Base-by-base conservation (phyloP, 2,113 vertebrate genomes). In the Marmota monax region DNA sequence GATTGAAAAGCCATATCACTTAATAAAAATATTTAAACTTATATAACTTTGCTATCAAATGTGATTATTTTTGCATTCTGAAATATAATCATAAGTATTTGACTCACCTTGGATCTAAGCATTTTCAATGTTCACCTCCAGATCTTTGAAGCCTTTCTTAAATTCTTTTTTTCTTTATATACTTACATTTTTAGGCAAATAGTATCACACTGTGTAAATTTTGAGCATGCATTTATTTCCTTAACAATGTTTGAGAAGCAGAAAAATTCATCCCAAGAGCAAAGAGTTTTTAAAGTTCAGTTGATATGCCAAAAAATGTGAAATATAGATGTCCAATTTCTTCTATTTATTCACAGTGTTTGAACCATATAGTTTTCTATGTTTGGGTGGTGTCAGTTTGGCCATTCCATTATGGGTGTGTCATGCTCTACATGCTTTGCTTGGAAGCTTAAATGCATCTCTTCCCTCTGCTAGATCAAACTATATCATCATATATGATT, bases 211-310 rank as follows among this genome's bases (percentile, higher is more conserved):
- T 85, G 20, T 78, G 17, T 80, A 25, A 53, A 87, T 80, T 87
- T 88, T 77, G 70, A 95, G 72, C 22, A 27, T 88, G 51, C 23
- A 27, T 95, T 91, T 74, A 78, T 92, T 96, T 97, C 18, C 51
- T 76, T 92, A 87, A 84, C 51, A 65, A 25, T 79, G 18, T 92
- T 89, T 69, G n/a, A 89, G 76, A 90, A 72, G 16, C 23, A 94
- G 73, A 80, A 84, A 95, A 23, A 85, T 73, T 90, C 42, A 93
- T 76, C 45, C 58, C 45, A 76, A 82, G 77, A 89, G 23, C 34
- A 74, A 83, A 79, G 93, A 84, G n/a, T 73, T 84, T 94, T 84
- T 84, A 95, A 83, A 85, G 25, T 83, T 96, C 61, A 92, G n/a
- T 73, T 56, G 29, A 92, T 94, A 79, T 23, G 32, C 76, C 63